phyloP scores from a whole-genome alignment of 2,113 vertebrate species.

The Cyanoderma ruficeps region DNA sequence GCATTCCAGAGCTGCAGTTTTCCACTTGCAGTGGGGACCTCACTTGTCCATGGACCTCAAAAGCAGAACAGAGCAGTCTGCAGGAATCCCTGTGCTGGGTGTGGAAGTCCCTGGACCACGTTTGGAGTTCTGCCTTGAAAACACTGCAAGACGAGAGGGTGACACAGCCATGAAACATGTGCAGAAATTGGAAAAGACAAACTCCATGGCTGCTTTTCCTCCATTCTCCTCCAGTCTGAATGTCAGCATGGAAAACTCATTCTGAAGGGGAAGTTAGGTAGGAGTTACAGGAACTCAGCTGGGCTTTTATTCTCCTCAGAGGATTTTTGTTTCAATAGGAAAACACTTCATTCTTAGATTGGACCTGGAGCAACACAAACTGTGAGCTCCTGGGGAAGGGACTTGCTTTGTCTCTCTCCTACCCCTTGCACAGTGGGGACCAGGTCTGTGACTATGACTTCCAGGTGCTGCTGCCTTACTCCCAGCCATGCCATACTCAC shows the following conservation, averaged over 20 bases:
- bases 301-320: background rate
- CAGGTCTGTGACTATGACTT: fast-evolving
- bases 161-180: background rate
- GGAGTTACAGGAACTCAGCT: conserved; percentile 46
- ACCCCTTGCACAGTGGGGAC: fast-evolving
- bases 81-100: background rate
- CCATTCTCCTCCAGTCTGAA: background rate
- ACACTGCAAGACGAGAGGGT: background rate
- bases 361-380: background rate
- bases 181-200: background rate
- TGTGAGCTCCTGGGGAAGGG: background rate
- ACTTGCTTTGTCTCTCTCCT: background rate
- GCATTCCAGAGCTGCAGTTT: background rate
- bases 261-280: conserved; percentile 22
- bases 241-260: conserved; percentile 22
- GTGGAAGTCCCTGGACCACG: fast-evolving
- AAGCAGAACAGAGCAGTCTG: background rate
- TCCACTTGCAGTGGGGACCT: background rate
- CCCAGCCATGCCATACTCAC: too few species aligned
- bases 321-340: background rate
- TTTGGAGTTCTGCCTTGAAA: background rate
- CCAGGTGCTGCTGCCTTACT: background rate
- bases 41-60: background rate
- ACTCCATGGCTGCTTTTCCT: background rate
- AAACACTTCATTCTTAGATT: background rate